A percentile compares a stretch with the other conserved stretches of the same genome.
Conservation (phyloP, 1,140 invertebrate species). For the Dendrolimus punctatus region DNA sequence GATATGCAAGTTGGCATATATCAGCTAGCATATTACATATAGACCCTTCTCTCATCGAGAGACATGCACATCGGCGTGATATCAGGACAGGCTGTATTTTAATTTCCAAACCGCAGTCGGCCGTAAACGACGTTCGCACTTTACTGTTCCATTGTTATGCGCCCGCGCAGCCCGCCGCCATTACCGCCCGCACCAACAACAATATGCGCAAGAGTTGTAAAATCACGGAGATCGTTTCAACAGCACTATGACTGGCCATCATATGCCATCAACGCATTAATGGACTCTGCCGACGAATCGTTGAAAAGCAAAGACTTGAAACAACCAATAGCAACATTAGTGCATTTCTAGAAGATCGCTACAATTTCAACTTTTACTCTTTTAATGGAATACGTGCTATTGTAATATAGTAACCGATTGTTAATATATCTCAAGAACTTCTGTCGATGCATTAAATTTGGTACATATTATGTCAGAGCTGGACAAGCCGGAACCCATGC, state of each 20-base stretch:
- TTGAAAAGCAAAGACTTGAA: not conserved
- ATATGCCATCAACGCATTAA: conserved; percentile 14
- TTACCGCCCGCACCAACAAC: conserved; percentile 38
- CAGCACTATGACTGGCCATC: conserved; percentile 21
- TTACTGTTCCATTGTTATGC: conserved; percentile 60
- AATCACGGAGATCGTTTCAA: conserved; percentile 31
- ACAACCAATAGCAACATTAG: not conserved
- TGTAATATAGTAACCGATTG: no score
- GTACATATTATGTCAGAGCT: no score
- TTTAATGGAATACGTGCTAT: no score
- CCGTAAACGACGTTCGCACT: conserved; percentile 55
- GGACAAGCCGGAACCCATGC: no score
- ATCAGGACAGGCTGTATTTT: conserved; percentile 54
- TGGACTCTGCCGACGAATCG: conserved; percentile 8
- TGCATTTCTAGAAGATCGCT: not conserved
- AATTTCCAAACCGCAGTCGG: conserved; percentile 62
- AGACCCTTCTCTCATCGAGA: not conserved
- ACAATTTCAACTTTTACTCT: no score
- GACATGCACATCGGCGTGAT: not conserved
- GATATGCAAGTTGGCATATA: no score
- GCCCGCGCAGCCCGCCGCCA: conserved; percentile 29
- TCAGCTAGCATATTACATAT: not conserved
- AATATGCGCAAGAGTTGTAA: conserved; percentile 29
- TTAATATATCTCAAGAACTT: no score
- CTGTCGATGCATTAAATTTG: no score